These are phyloP conservation scores for Valencia hispanica DNA, from an alignment of 2,797 vertebrate genomes.

Conservation along the genomic window DNA sequence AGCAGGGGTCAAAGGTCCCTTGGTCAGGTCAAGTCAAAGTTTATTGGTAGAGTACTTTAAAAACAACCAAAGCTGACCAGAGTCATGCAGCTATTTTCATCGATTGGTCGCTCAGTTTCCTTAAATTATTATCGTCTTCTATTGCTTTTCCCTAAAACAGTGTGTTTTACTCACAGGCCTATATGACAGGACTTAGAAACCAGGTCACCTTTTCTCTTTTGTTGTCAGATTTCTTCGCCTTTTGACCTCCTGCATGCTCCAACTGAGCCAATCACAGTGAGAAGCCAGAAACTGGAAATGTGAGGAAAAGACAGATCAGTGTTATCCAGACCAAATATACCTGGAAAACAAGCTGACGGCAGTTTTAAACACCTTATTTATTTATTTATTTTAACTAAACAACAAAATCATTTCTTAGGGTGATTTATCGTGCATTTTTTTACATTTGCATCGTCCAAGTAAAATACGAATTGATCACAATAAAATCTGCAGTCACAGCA, in stretches of 20 bases:
- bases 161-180: neutral
- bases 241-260: slow-evolving; percentile 28
- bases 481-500: neutral
- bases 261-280: slow-evolving; percentile 13
- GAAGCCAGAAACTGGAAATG: slow-evolving; percentile 24
- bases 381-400: neutral
- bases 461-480: neutral
- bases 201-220: slow-evolving; percentile 44
- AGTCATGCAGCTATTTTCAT: neutral
- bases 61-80: neutral
- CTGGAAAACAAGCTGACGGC: too few species aligned
- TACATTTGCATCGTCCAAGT: neutral
- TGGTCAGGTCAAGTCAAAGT: neutral
- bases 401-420: neutral
- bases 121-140: neutral
- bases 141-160: too few species aligned
- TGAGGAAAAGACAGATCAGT: neutral
- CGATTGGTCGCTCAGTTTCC: neutral
- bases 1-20: neutral
- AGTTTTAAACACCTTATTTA: neutral
- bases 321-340: too few species aligned
- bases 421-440: neutral
- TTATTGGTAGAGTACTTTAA: neutral
- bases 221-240: slow-evolving; percentile 30
- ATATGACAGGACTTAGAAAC: slow-evolving; percentile 42